Evolutionary conservation across 2,888 invertebrate genomes (phyloP), one percentile per base, ranked within the genome.

Genomic region (Macaria liturata): DNA sequence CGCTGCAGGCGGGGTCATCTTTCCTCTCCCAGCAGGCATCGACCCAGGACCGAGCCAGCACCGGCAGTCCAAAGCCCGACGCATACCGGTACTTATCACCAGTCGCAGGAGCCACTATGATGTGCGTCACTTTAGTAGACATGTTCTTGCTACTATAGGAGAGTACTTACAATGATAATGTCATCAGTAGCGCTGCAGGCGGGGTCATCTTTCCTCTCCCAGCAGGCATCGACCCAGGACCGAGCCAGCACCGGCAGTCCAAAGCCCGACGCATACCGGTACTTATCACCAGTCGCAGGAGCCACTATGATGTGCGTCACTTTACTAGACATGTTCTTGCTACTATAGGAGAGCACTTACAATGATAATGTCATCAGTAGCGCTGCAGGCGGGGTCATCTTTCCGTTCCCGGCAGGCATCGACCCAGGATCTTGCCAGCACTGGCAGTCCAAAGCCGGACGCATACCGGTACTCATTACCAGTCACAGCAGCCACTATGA

Each of bases 41-140:
- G 20, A 99, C 96, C 98, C 98, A 99, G 59, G 95, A 94, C 58
- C 96, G 94, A 68, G 95, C 95, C 92, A 99, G 95, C 67, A 98
- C 96, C 34, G 98, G 97, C 73, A 97, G 94, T 58, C 97, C 95
- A 88, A 98, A 96, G 57, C 97, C 96, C 65, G 96, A 95, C 59
- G 98, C 98, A 88, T 97, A 97, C 90, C 97, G 95, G 87, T 98
- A 99, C 92, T 98, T 98, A 72, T 97, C 97, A 61, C 98, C 98
- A 48, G 96, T 96, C 74, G 96, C 96, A 72, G 95, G 94, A 76
- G 96, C 97, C 66, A 98, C 97, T 71, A 99, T 97, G 69, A 99
- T 93, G 93, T 99, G 98, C 54, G 98, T 99, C 69, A 98, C 96
- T 81, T 96, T 96, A 58, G 95, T 94, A 62, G 95, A 95, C 94